These are phyloP conservation scores for Neodiprion virginianus DNA, from an alignment of 1,140 invertebrate species.

Conservation along the genomic window DNA sequence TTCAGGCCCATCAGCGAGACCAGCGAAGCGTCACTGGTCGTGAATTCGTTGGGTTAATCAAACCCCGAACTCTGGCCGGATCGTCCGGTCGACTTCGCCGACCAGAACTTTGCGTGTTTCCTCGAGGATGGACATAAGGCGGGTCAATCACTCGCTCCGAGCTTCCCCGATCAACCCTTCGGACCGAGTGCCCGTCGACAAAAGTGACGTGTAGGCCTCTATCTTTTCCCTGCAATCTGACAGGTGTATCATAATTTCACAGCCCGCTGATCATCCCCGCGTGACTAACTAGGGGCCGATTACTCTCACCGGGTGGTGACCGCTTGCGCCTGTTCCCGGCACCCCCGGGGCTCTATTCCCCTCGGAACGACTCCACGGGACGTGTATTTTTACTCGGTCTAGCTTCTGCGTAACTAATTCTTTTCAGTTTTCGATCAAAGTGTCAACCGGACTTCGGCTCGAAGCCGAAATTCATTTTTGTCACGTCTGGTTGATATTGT, in stretches of 20 bases:
- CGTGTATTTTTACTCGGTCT: too few species aligned
- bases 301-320: not conserved
- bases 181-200: not conserved
- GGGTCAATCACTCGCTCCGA: not conserved
- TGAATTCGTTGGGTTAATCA: not conserved
- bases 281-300: slow-evolving; percentile 4
- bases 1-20: not conserved
- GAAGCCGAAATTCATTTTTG: too few species aligned
- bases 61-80: not conserved
- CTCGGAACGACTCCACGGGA: too few species aligned
- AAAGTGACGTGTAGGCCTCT: too few species aligned
- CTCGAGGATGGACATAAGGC: not conserved
- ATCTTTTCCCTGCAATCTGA: not conserved
- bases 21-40: not conserved
- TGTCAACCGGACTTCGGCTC: too few species aligned
- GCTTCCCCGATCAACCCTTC: not conserved
- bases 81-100: not conserved
- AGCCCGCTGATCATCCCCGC: slow-evolving; percentile 1
- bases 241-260: slow-evolving; percentile 7
- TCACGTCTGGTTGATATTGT: too few species aligned
- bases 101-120: not conserved
- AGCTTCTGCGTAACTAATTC: too few species aligned
- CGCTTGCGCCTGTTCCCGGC: not conserved
- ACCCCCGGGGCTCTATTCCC: not conserved
- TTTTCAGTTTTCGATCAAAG: too few species aligned